Evolutionary conservation across 2,797 vertebrate species (phyloP).

Genomic region (Alcedo quadribrachys): DNA sequence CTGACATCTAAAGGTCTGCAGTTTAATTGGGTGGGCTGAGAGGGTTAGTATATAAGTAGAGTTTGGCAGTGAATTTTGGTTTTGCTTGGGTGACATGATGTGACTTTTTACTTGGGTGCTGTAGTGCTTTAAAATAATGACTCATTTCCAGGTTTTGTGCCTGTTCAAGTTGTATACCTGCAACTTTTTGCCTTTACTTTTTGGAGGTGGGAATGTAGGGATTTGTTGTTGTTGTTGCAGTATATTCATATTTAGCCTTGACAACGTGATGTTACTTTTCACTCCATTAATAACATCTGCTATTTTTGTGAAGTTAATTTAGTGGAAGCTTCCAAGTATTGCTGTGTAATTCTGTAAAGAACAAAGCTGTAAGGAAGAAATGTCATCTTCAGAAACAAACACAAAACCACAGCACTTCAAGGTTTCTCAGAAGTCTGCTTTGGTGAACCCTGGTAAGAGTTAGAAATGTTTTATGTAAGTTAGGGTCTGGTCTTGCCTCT

Average conservation of each 20-base stretch:
- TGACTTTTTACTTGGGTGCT: background rate
- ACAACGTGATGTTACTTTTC: background rate
- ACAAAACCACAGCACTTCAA: too few species aligned
- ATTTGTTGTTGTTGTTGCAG: background rate
- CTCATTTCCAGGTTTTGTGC: background rate
- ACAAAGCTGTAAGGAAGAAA: background rate
- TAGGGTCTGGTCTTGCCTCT: background rate
- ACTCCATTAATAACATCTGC: background rate
- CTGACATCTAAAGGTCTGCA: background rate
- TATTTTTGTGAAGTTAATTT: slow-evolving; percentile 12
- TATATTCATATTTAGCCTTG: background rate
- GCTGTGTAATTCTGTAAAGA: background rate
- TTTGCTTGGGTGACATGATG: background rate
- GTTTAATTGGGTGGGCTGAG: background rate
- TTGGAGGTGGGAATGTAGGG: background rate
- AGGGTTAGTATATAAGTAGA: background rate
- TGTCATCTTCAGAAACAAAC: background rate
- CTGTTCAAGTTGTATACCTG: background rate
- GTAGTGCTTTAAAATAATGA: background rate
- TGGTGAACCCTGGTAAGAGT: background rate
- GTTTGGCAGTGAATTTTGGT: background rate
- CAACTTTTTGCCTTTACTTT: background rate
- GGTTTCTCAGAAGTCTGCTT: background rate
- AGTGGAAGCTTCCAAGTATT: background rate
- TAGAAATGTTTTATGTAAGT: background rate